Base-by-base conservation (phyloP, 2,888 invertebrate species). In the Cinara cedri region DNA sequence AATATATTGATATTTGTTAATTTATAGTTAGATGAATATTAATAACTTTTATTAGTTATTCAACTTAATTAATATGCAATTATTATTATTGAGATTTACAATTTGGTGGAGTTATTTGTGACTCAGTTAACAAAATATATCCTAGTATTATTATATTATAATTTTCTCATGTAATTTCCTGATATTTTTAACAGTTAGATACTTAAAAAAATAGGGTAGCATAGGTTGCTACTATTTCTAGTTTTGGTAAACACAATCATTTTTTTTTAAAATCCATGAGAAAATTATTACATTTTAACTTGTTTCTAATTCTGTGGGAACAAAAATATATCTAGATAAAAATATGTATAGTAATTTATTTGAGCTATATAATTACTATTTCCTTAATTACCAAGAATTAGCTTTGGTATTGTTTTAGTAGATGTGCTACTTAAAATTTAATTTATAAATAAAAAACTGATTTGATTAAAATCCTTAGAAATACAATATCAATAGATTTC, bases 241-340 rank as follows among this genome's bases (percentile, higher is more conserved):
- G 24, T 54, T 74, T 54, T 75, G 63, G 65, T 6, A 42, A 75
- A n/a, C 24, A 65, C 13, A 65, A 65, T 75, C 42, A 65, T 75
- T 75, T 54, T 65, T 75, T 54, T 65, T 65, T 16, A 44, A 24
- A 65, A 65, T 65, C 21, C 65, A 65, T 75, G 74, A 63, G 74
- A 75, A 75, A 75, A 75, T 75, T 10, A n/a, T 65, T 65, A 44
- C 4, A 63, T 54, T 24, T 44, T 44, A 65, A 75, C 74, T 65
- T 72, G 21, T 70, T 72, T 46, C 54, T 65, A 63, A 75, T 75
- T 75, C 65, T 75, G 42, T 75, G 74, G 74, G 74, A 75, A 75
- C 62, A 75, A 75, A 75, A 75, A 54, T 54, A 63, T 1, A 13
- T 63, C 74, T 75, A 65, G 42, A 44, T 21, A 54, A 54, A 65